phyloP scores from a whole-genome alignment of 2,888 invertebrate genomes.

The Dermolepida albohirtum region DNA sequence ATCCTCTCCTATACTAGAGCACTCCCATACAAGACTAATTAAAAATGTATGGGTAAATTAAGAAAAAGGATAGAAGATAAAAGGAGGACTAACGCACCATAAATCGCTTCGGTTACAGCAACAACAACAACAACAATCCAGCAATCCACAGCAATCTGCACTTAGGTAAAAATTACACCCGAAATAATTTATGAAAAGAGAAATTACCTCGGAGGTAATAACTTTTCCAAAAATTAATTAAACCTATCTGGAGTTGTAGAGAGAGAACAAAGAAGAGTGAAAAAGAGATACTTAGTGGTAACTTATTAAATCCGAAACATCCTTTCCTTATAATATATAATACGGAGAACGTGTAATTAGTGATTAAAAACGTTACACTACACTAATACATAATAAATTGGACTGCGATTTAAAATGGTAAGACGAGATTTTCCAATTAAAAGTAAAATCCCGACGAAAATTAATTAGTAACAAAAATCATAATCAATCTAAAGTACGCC shows the following conservation, averaged over 20 bases:
- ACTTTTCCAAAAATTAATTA: constrained; percentile 39
- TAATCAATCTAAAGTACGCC: constrained; percentile 65
- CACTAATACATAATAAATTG: constrained; percentile 37
- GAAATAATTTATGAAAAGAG: constrained; percentile 37
- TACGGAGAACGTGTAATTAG: constrained; percentile 33
- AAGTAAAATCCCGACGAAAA: constrained; percentile 40
- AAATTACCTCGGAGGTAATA: constrained; percentile 37
- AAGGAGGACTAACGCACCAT: constrained; percentile 19
- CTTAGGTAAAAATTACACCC: constrained; percentile 37
- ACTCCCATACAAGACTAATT: constrained; percentile 21
- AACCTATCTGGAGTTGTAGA: constrained; percentile 18
- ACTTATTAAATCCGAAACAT: not conserved
- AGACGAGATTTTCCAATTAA: constrained; percentile 43
- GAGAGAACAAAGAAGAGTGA: constrained; percentile 21
- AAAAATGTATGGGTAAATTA: constrained; percentile 37
- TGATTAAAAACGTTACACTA: constrained; percentile 15
- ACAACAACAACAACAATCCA: no score
- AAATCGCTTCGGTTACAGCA: constrained; percentile 35
- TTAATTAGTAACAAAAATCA: constrained; percentile 60
- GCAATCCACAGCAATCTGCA: constrained; percentile 38
- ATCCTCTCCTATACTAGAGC: not conserved
- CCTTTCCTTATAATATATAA: constrained; percentile 19
- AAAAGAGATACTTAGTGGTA: constrained; percentile 5
- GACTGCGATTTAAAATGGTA: constrained; percentile 29
- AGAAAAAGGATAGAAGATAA: constrained; percentile 8